Evolutionary conservation across 2,797 vertebrate species (phyloP).

Genomic region (Hydrocynus forskahlii): DNA sequence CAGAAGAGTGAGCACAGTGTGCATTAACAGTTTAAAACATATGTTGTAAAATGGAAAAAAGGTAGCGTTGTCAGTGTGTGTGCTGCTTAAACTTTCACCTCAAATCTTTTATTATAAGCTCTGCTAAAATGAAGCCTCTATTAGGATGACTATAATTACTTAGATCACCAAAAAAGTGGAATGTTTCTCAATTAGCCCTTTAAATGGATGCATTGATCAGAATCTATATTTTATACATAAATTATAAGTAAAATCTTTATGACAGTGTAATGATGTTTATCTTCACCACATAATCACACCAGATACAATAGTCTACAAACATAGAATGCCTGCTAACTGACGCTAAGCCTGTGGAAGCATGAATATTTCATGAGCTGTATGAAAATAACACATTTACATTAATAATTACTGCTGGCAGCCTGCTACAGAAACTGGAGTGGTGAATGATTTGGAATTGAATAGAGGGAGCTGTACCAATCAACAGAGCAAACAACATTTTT

Average conservation of each 20-base stretch:
- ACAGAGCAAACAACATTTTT: background rate
- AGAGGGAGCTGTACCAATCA: background rate
- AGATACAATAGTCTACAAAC: constrained; percentile 38
- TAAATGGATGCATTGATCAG: background rate
- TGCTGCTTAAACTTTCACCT: no score
- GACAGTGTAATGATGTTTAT: background rate
- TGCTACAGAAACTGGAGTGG: constrained; percentile 51
- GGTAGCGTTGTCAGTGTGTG: no score
- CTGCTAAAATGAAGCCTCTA: no score
- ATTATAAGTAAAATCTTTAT: background rate
- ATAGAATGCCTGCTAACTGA: constrained; percentile 61
- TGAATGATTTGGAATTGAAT: constrained; percentile 45
- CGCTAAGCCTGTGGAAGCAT: constrained; percentile 63
- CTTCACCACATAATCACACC: constrained; percentile 3
- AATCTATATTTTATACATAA: background rate
- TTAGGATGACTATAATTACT: no score
- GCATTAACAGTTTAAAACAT: no score
- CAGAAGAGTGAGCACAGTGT: no score
- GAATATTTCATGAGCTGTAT: constrained; percentile 68
- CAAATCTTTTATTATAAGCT: no score
- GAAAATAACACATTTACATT: constrained; percentile 76
- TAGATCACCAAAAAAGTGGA: no score
- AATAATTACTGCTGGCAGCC: constrained; percentile 62
- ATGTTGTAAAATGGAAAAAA: no score
- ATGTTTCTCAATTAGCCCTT: no score